Conservation (phyloP, 2,113 vertebrate genomes). For the Dolichotis patagonum region DNA sequence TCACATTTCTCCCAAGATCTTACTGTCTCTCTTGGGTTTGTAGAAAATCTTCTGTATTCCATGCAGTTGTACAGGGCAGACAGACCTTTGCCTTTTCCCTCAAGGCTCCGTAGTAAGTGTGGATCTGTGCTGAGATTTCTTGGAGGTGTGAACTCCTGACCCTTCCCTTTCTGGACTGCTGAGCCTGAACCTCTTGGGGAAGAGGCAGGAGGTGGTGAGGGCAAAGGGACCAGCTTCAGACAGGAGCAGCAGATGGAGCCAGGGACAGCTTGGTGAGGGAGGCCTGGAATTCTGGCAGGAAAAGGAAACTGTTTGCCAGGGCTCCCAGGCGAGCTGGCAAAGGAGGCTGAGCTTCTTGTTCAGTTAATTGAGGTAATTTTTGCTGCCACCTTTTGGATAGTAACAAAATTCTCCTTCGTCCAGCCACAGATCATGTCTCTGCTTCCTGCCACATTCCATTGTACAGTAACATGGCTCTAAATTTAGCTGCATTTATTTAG, state of each 20-base stretch:
- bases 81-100: not conserved
- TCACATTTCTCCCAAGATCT: not conserved
- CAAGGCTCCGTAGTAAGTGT: not conserved
- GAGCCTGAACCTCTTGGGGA: not conserved
- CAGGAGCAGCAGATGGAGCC: conserved; percentile 71
- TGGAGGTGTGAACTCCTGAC: conserved; percentile 70
- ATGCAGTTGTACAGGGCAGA: not conserved
- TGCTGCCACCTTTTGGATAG: conserved; percentile 82
- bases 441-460: conserved; percentile 59
- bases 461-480: conserved; percentile 60
- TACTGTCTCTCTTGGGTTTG: not conserved
- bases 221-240: conserved; percentile 50
- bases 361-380: conserved; percentile 82
- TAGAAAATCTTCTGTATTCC: not conserved
- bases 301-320: conserved; percentile 65
- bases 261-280: conserved; percentile 46
- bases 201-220: not conserved
- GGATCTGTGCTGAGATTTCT: conserved; percentile 45
- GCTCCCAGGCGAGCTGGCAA: conserved; percentile 69
- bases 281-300: conserved; percentile 71
- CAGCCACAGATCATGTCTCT: conserved; percentile 53
- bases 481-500: conserved; percentile 79
- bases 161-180: conserved; percentile 56
- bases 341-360: conserved; percentile 67
- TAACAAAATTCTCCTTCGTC: conserved; percentile 69